These are phyloP conservation scores for Diplodus puntazzo DNA, from an alignment of 2,797 vertebrate species.

Conservation along the genomic window DNA sequence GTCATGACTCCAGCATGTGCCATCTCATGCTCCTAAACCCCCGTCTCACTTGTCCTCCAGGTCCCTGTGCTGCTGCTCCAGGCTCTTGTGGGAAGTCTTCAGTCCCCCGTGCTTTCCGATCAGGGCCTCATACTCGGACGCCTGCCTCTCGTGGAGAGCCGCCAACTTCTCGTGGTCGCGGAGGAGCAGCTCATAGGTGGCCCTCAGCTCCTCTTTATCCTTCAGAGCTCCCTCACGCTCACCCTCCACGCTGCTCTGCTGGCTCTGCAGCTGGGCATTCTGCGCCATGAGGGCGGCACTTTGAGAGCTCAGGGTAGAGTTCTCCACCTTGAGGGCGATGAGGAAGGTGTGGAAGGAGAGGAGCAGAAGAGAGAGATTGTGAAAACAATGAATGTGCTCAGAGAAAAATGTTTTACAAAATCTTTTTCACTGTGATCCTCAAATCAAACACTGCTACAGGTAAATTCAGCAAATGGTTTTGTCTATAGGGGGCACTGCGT, in stretches of 20 bases:
- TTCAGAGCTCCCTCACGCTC: constrained; percentile 91
- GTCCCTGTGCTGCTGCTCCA: constrained; percentile 95
- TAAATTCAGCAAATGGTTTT: not conserved
- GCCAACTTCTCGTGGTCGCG: constrained; percentile 96
- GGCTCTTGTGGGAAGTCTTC: constrained; percentile 93
- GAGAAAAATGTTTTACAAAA: not conserved
- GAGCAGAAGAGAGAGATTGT: not conserved
- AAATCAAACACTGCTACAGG: not conserved
- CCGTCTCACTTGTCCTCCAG: constrained; percentile 93
- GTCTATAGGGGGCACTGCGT: constrained; percentile 67
- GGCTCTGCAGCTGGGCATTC: constrained; percentile 94
- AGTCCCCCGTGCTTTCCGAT: constrained; percentile 96
- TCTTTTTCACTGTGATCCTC: not conserved
- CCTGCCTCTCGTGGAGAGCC: constrained; percentile 95
- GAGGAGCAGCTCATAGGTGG: constrained; percentile 93
- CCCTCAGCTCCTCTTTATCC: constrained; percentile 93
- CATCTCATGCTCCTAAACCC: not conserved
- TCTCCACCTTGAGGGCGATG: constrained; percentile 89
- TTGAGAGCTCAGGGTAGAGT: constrained; percentile 94
- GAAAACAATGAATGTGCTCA: not conserved
- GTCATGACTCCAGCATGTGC: not conserved
- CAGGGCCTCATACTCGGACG: constrained; percentile 92
- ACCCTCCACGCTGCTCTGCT: constrained; percentile 92
- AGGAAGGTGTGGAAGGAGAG: not conserved
- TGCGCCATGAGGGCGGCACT: constrained; percentile 94